phyloP scores from a whole-genome alignment of 2,888 invertebrate genomes.

The Eugnorisma glareosa region DNA sequence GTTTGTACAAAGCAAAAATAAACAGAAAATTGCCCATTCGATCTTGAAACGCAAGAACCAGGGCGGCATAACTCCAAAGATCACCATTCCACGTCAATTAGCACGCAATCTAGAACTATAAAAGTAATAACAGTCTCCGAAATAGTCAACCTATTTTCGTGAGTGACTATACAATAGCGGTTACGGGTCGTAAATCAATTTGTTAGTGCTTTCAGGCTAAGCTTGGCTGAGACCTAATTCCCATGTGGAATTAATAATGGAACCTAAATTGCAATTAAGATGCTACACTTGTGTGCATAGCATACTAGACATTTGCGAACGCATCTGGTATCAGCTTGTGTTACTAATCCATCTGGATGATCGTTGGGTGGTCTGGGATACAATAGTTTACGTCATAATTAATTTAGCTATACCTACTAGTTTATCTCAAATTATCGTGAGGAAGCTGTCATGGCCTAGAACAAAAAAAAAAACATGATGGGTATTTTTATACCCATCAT shows the following conservation, averaged over 20 bases:
- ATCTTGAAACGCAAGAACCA: conserved; percentile 31
- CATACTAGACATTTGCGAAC: conserved; percentile 37
- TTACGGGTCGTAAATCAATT: conserved; percentile 71
- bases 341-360: conserved; percentile 35
- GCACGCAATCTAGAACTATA: conserved; percentile 50
- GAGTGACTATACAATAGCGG: conserved; percentile 65
- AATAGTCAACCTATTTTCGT: conserved; percentile 67
- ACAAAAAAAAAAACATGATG: not conserved
- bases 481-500: too few relatives aligned
- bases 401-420: not conserved
- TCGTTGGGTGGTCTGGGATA: conserved; percentile 54
- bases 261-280: conserved; percentile 73
- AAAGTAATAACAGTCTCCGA: conserved; percentile 55
- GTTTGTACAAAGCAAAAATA: not conserved
- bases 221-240: conserved; percentile 74
- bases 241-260: conserved; percentile 72
- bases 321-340: conserved; percentile 53
- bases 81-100: conserved; percentile 43
- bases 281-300: conserved; percentile 53
- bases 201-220: conserved; percentile 72
- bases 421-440: not conserved
- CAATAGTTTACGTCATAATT: not conserved
- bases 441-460: not conserved
- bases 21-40: not conserved
- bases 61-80: conserved; percentile 48